These are phyloP conservation scores for Muscina levida DNA, from an alignment of 2,888 invertebrate genomes.

Conservation along the genomic window DNA sequence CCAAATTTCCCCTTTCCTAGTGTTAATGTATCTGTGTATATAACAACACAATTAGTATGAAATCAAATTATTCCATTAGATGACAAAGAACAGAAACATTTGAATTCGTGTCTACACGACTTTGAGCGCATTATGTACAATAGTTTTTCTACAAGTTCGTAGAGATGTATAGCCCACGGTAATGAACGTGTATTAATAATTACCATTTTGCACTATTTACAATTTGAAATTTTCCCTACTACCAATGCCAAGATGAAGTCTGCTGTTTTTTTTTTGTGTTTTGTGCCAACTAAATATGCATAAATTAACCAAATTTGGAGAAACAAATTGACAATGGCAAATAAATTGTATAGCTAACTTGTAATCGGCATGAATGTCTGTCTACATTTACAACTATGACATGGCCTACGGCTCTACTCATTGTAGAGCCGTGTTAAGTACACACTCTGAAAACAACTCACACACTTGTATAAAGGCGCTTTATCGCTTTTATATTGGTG, in stretches of 20 bases:
- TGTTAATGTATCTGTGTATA: too few species aligned
- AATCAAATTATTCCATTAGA: slow-evolving; percentile 7
- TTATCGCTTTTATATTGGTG: not conserved
- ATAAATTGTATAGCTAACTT: slow-evolving; percentile 23
- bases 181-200: slow-evolving; percentile 28
- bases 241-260: not conserved
- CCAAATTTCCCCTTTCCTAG: too few species aligned
- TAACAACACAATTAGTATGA: not conserved
- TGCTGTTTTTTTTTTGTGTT: not conserved
- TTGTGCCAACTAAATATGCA: slow-evolving; percentile 49
- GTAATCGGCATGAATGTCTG: not conserved
- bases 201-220: slow-evolving; percentile 27
- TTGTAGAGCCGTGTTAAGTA: too few species aligned
- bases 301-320: slow-evolving; percentile 64
- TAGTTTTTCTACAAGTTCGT: slow-evolving; percentile 18
- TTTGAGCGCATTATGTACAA: not conserved
- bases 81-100: slow-evolving; percentile 15
- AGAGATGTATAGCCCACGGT: slow-evolving; percentile 56
- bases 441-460: not conserved
- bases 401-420: not conserved
- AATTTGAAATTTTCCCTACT: not conserved
- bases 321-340: slow-evolving; percentile 56
- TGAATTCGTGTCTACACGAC: slow-evolving; percentile 5
- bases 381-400: slow-evolving; percentile 3
- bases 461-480: not conserved